A percentile compares a stretch with the other conserved stretches of the same genome.
phyloP scores from a whole-genome alignment of 2,888 invertebrate genomes.

The Zelleria hepariella region DNA sequence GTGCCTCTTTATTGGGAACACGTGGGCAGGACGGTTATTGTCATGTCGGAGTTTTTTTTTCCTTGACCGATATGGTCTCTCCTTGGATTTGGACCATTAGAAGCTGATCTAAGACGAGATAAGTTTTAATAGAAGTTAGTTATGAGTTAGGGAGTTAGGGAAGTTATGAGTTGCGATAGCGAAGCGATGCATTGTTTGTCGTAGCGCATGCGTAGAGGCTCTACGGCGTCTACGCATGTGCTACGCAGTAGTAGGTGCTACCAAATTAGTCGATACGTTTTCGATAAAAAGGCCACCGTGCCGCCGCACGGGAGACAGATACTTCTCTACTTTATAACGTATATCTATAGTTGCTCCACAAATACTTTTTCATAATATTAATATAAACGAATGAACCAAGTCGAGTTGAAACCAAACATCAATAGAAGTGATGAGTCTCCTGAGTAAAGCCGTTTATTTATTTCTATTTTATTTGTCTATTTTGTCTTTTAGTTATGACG shows the following conservation, averaged over 20 bases:
- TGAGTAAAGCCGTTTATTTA: too few relatives aligned
- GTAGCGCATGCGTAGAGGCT: not conserved
- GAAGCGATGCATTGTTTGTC: not conserved
- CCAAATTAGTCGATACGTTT: not conserved
- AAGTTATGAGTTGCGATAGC: not conserved
- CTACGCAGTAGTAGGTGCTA: not conserved
- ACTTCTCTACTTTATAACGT: too few relatives aligned
- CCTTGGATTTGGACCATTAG: conserved; percentile 1
- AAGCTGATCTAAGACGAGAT: not conserved
- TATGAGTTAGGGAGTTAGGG: not conserved
- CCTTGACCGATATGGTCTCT: conserved; percentile 1
- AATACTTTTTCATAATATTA: too few relatives aligned
- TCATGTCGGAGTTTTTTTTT: not conserved
- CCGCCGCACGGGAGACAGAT: too few relatives aligned
- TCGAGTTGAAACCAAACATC: too few relatives aligned
- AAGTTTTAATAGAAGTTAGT: not conserved
- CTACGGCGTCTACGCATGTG: not conserved
- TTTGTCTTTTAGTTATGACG: too few relatives aligned
- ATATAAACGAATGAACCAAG: too few relatives aligned
- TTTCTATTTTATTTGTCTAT: too few relatives aligned
- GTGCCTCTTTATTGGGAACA: conserved; percentile 63
- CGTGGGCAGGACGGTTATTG: conserved; percentile 37
- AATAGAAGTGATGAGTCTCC: too few relatives aligned
- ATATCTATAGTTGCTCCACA: too few relatives aligned
- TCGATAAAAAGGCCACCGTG: too few relatives aligned